phyloP scores from a whole-genome alignment of 2,797 vertebrate genomes.

The Chloroceryle amazona region DNA sequence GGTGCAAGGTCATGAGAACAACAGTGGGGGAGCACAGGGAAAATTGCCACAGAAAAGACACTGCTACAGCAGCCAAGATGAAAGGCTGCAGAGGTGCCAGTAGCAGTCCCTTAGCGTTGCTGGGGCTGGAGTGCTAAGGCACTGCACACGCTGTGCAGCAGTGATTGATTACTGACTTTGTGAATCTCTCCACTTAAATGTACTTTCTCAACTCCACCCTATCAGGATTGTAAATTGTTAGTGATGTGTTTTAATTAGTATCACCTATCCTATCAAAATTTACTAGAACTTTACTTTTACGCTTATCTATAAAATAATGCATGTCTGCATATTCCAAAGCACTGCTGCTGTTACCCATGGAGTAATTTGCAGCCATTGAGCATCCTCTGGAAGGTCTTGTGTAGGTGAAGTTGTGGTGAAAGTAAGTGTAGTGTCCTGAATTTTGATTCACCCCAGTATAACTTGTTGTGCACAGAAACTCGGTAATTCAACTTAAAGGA shows the following conservation, averaged over 20 bases:
- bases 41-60: not conserved
- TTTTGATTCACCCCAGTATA: not conserved
- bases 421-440: not conserved
- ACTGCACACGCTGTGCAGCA: not conserved
- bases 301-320: not conserved
- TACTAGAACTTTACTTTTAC: not conserved
- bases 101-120: not conserved
- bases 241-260: not conserved
- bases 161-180: not conserved
- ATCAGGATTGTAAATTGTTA: not conserved
- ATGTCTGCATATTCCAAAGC: not conserved
- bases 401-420: not conserved
- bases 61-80: not conserved
- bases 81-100: not conserved
- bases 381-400: not conserved
- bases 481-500: not conserved
- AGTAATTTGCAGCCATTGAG: not conserved
- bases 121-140: not conserved
- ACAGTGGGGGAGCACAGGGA: not conserved
- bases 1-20: not conserved
- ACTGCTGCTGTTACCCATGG: not conserved
- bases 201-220: not conserved
- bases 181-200: not conserved
- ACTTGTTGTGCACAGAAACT: not conserved
- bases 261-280: not conserved